phyloP scores from a whole-genome alignment of 1,140 invertebrate species.

The Bombus confusus region DNA sequence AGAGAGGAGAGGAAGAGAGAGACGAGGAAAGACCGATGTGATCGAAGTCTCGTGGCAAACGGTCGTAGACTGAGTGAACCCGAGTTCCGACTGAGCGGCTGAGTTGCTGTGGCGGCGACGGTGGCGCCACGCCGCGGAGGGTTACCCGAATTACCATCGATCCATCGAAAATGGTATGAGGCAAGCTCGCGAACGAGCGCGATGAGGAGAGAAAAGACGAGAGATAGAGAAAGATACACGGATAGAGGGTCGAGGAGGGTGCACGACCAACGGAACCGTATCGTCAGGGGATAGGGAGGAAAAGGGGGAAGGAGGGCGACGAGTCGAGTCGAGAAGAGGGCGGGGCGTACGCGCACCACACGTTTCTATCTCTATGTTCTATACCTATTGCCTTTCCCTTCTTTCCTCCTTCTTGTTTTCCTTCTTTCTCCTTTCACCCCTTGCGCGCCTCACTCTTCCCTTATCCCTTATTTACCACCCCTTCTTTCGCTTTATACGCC shows the following conservation, averaged over 20 bases:
- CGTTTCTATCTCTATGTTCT: conserved; percentile 51
- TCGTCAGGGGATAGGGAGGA: conserved; percentile 6
- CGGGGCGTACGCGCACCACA: conserved; percentile 58
- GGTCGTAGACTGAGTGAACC: conserved; percentile 81
- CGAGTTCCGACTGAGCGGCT: conserved; percentile 79
- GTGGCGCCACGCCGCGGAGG: conserved; percentile 72
- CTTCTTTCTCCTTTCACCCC: conserved; percentile 14
- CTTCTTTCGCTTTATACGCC: neutral
- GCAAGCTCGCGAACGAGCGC: conserved; percentile 34
- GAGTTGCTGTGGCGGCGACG: conserved; percentile 71
- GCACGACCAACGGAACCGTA: conserved; percentile 47
- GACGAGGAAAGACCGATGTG: conserved; percentile 57
- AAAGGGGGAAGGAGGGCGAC: conserved; percentile 31
- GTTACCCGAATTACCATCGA: conserved; percentile 71
- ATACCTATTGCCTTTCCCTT: conserved; percentile 13
- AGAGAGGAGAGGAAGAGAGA: conserved; percentile 44
- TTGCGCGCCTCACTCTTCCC: conserved; percentile 16
- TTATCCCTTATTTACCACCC: conserved; percentile 26
- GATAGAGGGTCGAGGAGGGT: conserved; percentile 41
- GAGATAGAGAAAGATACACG: neutral
- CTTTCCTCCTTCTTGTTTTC: conserved; percentile 6
- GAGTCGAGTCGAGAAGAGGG: conserved; percentile 53
- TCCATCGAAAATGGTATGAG: conserved; percentile 69
- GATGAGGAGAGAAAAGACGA: neutral
- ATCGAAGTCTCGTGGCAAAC: conserved; percentile 80